Evolutionary conservation across 1,140 invertebrate genomes (phyloP), one percentile per base, ranked within the genome.

Genomic region (Pteromalus puparum): DNA sequence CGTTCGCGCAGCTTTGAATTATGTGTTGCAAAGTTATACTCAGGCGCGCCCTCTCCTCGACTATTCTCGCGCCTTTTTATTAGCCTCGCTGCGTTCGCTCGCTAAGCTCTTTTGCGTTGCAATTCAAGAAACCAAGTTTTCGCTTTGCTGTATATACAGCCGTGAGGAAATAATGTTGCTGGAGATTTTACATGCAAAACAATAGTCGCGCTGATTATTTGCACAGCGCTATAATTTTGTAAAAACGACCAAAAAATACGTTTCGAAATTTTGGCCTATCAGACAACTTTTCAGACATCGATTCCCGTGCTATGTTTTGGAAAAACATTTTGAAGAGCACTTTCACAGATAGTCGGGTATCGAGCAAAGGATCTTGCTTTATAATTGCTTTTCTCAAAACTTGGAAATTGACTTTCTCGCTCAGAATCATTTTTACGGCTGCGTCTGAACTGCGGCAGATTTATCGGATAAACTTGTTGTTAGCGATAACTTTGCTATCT

Each of bases 391-490:
- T 70, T 70, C 24, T 18, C 28, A 30, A 70, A 70, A 70, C 24
- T 70, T 70, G 15, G 68, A 70, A 30, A 70, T 70, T 30, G 28
- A 61, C 53, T 61, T 30, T 70, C 61, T 65, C 24, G 15, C 24
- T 7, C 68, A 28, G 18, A 26, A 70, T 70, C 26, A 26, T 70
- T 30, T 70, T 70, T 61, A 70, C 21, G 7, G 53, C 21, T 18
- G 68, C 6, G 26, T 28, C 67, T 68, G 24, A 70, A 70, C 68
- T 2, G 68, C 24, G 26, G 24, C 68, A 28, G 68, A 70, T 70
- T 70, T 70, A 70, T 70, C 68, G 68, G 26, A 70, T 70, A 70
- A 70, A 70, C 68, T 70, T 70, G 24, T 70, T 70, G 68, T 70
- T 70, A 30, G 68, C 26, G 12, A 18, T 70, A 70, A 30, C 15